Evolutionary conservation across 2,888 invertebrate genomes (phyloP), one percentile per base, ranked within the genome.

Genomic region (Perizoma affinitatum): DNA sequence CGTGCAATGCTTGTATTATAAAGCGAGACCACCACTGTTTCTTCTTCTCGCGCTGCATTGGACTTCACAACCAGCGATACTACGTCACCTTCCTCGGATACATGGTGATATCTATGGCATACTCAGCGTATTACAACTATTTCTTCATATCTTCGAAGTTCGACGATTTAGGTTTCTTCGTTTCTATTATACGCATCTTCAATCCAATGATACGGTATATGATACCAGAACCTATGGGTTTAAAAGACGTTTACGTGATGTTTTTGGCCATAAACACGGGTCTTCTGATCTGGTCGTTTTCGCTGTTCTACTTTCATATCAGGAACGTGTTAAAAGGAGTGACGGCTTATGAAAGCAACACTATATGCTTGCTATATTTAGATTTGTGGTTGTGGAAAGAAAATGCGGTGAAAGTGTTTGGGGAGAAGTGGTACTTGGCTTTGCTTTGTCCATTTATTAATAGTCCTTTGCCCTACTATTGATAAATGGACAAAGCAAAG

Each of bases 1-100:
- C 88, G 0, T 99, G 98, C 83, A 93, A 96, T 51, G 90, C 93
- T 0, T 99, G 98, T 79, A 95, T 98, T 54, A 76, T 96, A 4
- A 95, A 95, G 74, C 91, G 98, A 63, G 98, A 97, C 76, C 97
- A 97, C 82, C 96, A 97, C 78, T 96, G 98, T 78, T 93, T 95
- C 63, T 97, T 98, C 82, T 95, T 96, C 0, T 95, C 96, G 0
- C 95, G 95, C 70, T 98, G 98, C 83, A 93, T 98, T 56, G 98
- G 98, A 7, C 94, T 96, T 72, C 84, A 93, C 69, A 98, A 98
- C 82, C 95, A 96, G 69, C 93, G 98, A 67, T 98, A 95, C 82
- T 98, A 96, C 78, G 76, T 97, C 6, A 91, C 95, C 77, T 96
- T 96, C 76, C 84, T 96, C 0, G 74, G 94, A 0, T 95, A 97